Evolutionary conservation across 1,140 invertebrate genomes (phyloP), one percentile per base, ranked within the genome.

Genomic region (Odontomachus brunneus): DNA sequence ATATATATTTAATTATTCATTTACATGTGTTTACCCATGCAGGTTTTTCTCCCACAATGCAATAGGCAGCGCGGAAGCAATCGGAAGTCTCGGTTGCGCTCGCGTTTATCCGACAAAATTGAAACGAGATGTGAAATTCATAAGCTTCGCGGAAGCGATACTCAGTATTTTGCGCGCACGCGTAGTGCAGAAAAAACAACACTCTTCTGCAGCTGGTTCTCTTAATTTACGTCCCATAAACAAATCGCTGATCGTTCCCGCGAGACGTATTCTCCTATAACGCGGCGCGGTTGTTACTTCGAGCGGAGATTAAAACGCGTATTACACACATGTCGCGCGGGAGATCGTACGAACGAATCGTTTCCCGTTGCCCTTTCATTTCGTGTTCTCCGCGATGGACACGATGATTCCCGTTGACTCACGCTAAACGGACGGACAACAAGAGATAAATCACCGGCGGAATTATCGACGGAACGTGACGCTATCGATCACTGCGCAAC

Each of bases 391-490:
- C 11, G 26, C 33, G n/a, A 74, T 74, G 33, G 22, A 44, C 49
- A 44, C 51, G 51, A 29, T 67, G 65, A 80, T 69, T 80, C 49
- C 2, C 65, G 69, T 80, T 80, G 75, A 80, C 51, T 22, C 15
- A 17, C 29, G 69, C 51, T 69, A 71, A 80, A 69, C 75, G 75
- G 75, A 55, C 65, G 63, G 24, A 44, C 57, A 71, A 80, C 69
- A 71, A 80, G 57, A 71, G 44, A 71, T 80, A 69, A 80, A 80
- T 80, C 51, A 59, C 65, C 33, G 33, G 33, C 51, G 24, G 33
- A 57, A 80, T 80, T 80, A 80, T 80, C 69, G 75, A 76, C 74
- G 74, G n/a, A 71, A 65, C 26, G 22, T 69, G 29, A 69, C 75
- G 51, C 17, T 80, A 74, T 82, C 67, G 78, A 82, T 74, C 49